Evolutionary conservation across 2,888 invertebrate species (phyloP).

Genomic region (Eristalinus sepulchralis): DNA sequence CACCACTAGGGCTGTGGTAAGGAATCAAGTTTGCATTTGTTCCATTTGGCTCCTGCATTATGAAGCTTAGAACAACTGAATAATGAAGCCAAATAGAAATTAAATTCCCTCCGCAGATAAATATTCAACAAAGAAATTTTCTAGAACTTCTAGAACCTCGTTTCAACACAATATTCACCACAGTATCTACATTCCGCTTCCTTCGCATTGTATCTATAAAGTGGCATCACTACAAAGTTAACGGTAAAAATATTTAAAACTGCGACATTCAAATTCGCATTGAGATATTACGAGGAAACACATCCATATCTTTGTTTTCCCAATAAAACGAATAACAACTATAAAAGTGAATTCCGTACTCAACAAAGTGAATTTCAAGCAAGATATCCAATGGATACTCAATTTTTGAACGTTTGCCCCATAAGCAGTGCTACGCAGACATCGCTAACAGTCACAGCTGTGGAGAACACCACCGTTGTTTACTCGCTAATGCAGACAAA

Average conservation of each 20-base stretch:
- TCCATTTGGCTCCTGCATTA: too few species aligned
- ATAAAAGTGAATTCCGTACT: not conserved
- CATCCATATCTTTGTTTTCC: not conserved
- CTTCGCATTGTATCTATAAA: not conserved
- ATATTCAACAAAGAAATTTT: not conserved
- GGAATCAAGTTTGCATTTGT: too few species aligned
- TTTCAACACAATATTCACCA: not conserved
- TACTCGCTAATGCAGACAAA: constrained; percentile 74
- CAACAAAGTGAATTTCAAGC: too few species aligned
- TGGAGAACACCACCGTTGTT: not conserved
- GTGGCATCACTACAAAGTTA: constrained; percentile 42
- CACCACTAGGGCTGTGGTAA: too few species aligned
- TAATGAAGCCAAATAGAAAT: too few species aligned
- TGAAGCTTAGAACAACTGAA: too few species aligned
- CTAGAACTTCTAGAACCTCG: too few species aligned
- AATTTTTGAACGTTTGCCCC: not conserved
- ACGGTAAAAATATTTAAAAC: constrained; percentile 39
- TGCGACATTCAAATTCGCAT: not conserved
- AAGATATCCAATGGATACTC: not conserved
- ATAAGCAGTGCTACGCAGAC: not conserved
- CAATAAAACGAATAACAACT: not conserved
- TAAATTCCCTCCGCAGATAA: not conserved
- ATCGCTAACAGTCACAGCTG: not conserved
- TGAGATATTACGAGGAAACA: not conserved
- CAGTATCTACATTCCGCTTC: not conserved